Evolutionary conservation across 1,140 invertebrate species (phyloP).

Genomic region (Dysdera silvatica): DNA sequence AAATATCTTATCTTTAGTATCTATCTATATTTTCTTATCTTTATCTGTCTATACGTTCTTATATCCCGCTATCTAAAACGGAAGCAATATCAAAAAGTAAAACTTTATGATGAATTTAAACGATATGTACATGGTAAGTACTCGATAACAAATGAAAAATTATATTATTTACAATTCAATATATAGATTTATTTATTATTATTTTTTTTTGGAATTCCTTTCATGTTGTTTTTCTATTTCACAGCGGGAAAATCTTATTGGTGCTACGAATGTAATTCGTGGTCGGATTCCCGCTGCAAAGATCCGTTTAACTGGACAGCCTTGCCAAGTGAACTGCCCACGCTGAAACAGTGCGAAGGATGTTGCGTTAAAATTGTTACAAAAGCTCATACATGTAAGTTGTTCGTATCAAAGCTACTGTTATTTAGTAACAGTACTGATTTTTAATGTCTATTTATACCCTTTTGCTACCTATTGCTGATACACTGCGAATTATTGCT

Average conservation of each 20-base stretch:
- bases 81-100: no score
- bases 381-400: slow-evolving; percentile 76
- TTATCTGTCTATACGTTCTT: no score
- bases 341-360: slow-evolving; percentile 75
- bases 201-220: neutral
- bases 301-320: slow-evolving; percentile 89
- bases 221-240: neutral
- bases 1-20: no score
- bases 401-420: no score
- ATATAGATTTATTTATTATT: no score
- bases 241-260: slow-evolving; percentile 26
- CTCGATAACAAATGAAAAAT: neutral
- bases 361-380: slow-evolving; percentile 92
- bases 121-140: neutral
- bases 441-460: no score
- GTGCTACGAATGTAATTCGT: slow-evolving; percentile 88
- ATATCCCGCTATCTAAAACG: no score
- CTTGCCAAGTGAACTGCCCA: slow-evolving; percentile 67
- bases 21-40: no score
- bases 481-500: no score
- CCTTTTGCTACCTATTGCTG: no score
- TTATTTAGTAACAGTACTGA: no score
- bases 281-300: slow-evolving; percentile 75
- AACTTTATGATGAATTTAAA: neutral
- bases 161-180: no score